Conservation (phyloP, 2,888 invertebrate genomes). For the Rotaria socialis region DNA sequence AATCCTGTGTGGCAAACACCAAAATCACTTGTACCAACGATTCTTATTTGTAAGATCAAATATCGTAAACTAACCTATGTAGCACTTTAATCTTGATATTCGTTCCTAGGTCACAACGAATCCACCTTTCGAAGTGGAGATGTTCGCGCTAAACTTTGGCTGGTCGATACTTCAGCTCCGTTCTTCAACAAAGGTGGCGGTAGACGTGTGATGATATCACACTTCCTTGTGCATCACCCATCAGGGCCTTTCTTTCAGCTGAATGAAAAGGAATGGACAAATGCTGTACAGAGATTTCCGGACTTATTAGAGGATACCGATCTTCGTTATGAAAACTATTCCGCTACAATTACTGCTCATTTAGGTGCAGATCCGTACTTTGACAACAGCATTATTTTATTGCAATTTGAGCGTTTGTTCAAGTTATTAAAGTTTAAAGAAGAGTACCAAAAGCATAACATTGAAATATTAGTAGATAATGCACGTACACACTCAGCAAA, state of each 20-base stretch:
- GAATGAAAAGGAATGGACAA: background rate
- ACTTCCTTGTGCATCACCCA: background rate
- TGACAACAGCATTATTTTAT: background rate
- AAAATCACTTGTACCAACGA: background rate
- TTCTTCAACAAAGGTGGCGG: background rate
- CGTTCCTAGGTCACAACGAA: background rate
- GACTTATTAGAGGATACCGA: background rate
- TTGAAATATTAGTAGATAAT: constrained; percentile 5
- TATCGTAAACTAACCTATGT: too few species aligned
- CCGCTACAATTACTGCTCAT: background rate
- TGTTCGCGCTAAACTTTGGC: background rate
- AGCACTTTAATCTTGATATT: too few species aligned
- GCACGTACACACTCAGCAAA: background rate
- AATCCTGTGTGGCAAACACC: background rate
- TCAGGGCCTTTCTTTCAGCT: background rate
- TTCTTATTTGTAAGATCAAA: background rate
- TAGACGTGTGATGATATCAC: background rate
- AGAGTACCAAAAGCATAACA: background rate
- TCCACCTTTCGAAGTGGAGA: background rate
- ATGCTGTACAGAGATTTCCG: background rate
- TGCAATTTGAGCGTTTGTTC: background rate
- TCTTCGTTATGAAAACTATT: background rate
- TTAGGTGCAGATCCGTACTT: background rate
- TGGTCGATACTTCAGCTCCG: background rate
- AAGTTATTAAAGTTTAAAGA: background rate